These are phyloP conservation scores for Cyrtonyx montezumae DNA, from an alignment of 2,113 vertebrate species.

Conservation along the genomic window DNA sequence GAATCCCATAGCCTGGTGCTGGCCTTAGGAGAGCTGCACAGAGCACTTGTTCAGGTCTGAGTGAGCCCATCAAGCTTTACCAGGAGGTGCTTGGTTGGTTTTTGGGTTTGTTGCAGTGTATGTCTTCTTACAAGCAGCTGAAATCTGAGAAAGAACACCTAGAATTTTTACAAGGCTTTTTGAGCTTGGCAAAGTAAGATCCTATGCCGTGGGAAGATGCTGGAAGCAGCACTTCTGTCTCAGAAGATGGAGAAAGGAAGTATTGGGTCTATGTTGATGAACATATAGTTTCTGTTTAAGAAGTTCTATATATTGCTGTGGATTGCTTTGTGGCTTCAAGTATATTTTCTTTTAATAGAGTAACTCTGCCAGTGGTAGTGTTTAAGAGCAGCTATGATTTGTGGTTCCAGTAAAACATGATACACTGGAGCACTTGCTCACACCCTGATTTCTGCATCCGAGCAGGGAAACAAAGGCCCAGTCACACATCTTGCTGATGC, in stretches of 20 bases:
- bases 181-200: background rate
- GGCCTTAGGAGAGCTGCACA: conserved; percentile 58
- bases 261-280: background rate
- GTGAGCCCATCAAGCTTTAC: conserved; percentile 43
- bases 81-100: background rate
- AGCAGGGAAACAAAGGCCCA: background rate
- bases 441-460: background rate
- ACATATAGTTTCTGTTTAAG: background rate
- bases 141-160: background rate
- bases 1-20: conserved; percentile 36
- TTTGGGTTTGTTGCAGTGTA: background rate
- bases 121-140: background rate
- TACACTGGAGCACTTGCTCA: background rate
- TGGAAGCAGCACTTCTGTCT: background rate
- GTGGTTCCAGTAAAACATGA: background rate
- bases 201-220: accelerated
- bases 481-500: background rate
- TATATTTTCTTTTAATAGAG: background rate
- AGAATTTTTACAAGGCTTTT: background rate
- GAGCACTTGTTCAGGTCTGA: conserved; percentile 44
- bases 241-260: background rate
- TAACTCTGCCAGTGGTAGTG: background rate
- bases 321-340: background rate
- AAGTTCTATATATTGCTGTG: background rate
- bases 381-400: background rate